Base-by-base conservation (phyloP, 2,888 invertebrate genomes). In the Calliphora vomitoria region DNA sequence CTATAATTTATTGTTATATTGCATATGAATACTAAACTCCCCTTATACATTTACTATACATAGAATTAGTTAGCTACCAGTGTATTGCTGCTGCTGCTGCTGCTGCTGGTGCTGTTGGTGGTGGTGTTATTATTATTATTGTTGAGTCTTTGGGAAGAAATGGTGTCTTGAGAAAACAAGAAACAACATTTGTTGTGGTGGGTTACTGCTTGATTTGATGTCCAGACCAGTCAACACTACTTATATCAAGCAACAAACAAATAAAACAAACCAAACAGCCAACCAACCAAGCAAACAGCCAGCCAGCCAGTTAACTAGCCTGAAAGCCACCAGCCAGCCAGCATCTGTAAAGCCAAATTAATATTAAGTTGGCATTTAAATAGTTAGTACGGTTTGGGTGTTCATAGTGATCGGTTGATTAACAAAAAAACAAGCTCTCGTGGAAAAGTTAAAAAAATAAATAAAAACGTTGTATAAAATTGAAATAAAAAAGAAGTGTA, bases 341-440 rank as follows among this genome's bases (percentile, higher is more conserved):
- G 85, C 85, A 85, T 85, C 85, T 86, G 87, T 89, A 87, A 89
- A 87, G 89, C 86, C 90, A 90, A 90, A 89, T 90, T 88, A 87
- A 85, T 64, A 81, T 72, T 58, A 80, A 88, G 76, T 84, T 88
- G 86, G 74, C 85, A 86, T 87, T 84, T 86, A 85, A 84, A 84
- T 89, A 89, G 83, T 92, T 91, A 92, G 92, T 92, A 90, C 91
- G 92, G 91, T 91, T 92, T 92, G 90, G 90, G 90, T 91, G 91
- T 91, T 91, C 91, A 90, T 86, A 89, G 91, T 87, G 91, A 89
- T 88, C 90, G 91, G 92, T 92, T 91, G 92, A 89, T 89, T 89
- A 89, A 76, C 78, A 20, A 82, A 82, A 82, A 78, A 84, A 64
- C 76, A 41, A 81, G 79, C 86, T 86, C 81, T 79, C 31, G 84